Percentiles rank a stretch among this genome's conserved stretches.
These are phyloP conservation scores for Tor tambroides DNA, from an alignment of 2,113 vertebrate species.

Conservation along the genomic window DNA sequence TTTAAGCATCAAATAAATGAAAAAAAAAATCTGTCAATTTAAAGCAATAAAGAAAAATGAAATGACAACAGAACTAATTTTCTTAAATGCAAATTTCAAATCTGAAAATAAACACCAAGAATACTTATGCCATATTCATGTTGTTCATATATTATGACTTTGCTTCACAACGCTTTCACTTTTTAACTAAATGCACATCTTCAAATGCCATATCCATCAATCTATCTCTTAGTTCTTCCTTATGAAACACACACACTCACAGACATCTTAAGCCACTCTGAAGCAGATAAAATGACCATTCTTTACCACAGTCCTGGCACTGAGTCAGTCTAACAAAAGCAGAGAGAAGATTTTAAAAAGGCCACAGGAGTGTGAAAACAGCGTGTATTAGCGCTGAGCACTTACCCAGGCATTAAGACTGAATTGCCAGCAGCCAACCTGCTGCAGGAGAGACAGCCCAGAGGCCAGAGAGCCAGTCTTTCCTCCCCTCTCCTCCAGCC, in stretches of 20 bases:
- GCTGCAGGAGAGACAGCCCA: slow-evolving; percentile 91
- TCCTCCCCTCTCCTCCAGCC: slow-evolving; percentile 87
- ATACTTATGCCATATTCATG: too few species aligned
- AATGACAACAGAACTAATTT: too few species aligned
- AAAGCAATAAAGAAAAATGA: background rate
- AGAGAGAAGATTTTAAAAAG: background rate
- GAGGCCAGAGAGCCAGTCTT: slow-evolving; percentile 85
- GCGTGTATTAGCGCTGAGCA: slow-evolving; percentile 66
- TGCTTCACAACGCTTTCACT: too few species aligned
- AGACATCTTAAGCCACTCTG: slow-evolving; percentile 53
- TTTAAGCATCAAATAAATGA: too few species aligned
- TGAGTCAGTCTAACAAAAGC: slow-evolving; percentile 40
- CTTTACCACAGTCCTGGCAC: background rate
- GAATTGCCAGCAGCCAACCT: slow-evolving; percentile 93
- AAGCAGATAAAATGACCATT: slow-evolving; percentile 46
- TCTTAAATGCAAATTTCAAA: background rate
- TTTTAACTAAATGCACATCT: background rate
- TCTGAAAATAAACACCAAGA: too few species aligned
- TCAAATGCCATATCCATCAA: background rate
- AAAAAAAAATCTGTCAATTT: background rate
- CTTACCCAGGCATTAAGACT: slow-evolving; percentile 97
- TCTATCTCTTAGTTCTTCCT: background rate
- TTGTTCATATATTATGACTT: background rate
- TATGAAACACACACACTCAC: background rate
- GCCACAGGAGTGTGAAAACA: background rate